Conservation (phyloP, 2,113 vertebrate species). For the Pelusios castaneus region DNA sequence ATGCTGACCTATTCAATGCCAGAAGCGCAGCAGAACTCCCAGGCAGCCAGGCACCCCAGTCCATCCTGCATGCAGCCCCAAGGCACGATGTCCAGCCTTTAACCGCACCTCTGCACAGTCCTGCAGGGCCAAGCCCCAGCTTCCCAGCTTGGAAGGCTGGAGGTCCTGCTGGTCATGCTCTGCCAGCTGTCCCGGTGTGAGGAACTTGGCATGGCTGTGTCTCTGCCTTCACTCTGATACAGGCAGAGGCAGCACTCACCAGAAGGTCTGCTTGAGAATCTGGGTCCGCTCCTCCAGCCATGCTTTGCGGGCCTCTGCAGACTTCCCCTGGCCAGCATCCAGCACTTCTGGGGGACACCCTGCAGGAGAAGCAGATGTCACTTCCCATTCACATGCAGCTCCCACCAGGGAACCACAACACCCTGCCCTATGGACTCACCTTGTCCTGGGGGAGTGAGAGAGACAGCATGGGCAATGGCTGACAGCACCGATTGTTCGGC, state of each 20-base stretch:
- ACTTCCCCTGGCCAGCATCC: constrained; percentile 87
- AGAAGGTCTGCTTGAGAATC: constrained; percentile 92
- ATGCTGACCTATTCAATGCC: background rate
- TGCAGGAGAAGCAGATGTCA: constrained; percentile 36
- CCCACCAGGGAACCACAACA: no score
- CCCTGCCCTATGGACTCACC: constrained; percentile 66
- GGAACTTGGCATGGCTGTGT: background rate
- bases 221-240: background rate
- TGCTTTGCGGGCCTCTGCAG: constrained; percentile 79
- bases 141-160: background rate
- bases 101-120: background rate
- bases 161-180: no score
- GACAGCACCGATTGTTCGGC: constrained; percentile 89
- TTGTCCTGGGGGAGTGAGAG: constrained; percentile 88
- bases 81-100: background rate
- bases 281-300: constrained; percentile 89
- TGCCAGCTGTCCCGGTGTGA: background rate
- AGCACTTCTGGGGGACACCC: constrained; percentile 81
- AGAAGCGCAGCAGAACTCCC: background rate
- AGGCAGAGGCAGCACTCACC: constrained; percentile 71
- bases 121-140: background rate
- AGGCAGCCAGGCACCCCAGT: background rate
- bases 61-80: background rate
- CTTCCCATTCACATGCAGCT: background rate
- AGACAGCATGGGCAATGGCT: constrained; percentile 86